These are phyloP conservation scores for Andrena fulva DNA, from an alignment of 2,888 invertebrate species.

Conservation along the genomic window DNA sequence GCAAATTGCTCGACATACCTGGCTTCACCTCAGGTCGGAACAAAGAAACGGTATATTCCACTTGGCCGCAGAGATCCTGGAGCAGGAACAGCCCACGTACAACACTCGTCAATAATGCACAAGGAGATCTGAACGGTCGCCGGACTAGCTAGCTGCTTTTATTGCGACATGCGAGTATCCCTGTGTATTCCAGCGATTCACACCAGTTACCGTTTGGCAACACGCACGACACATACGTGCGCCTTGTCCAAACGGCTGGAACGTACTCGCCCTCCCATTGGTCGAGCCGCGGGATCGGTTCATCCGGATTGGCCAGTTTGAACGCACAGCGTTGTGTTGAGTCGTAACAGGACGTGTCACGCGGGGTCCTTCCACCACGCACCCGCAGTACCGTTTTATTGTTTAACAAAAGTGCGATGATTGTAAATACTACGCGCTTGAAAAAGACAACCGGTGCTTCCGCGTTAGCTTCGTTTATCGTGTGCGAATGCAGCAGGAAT, in stretches of 20 bases:
- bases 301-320: slow-evolving; percentile 59
- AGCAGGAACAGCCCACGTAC: slow-evolving; percentile 39
- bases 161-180: slow-evolving; percentile 71
- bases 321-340: slow-evolving; percentile 49
- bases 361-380: slow-evolving; percentile 27
- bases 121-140: slow-evolving; percentile 71
- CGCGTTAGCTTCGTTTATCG: slow-evolving; percentile 9
- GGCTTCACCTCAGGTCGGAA: slow-evolving; percentile 22
- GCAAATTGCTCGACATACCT: slow-evolving; percentile 47
- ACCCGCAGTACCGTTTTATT: slow-evolving; percentile 45
- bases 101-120: slow-evolving; percentile 54
- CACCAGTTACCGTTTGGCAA: slow-evolving; percentile 47
- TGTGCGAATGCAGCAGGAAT: not conserved
- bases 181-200: slow-evolving; percentile 60
- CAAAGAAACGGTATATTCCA: slow-evolving; percentile 29
- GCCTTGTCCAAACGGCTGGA: slow-evolving; percentile 10
- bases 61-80: slow-evolving; percentile 27
- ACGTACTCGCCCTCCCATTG: slow-evolving; percentile 27
- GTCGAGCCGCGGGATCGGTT: not conserved
- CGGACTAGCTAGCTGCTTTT: slow-evolving; percentile 75
- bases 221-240: slow-evolving; percentile 31
- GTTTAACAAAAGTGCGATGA: slow-evolving; percentile 33
- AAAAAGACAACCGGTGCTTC: slow-evolving; percentile 14
- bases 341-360: slow-evolving; percentile 28
- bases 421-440: slow-evolving; percentile 15